Conservation (phyloP, 2,797 vertebrate species). For the Chiloscyllium punctatum region DNA sequence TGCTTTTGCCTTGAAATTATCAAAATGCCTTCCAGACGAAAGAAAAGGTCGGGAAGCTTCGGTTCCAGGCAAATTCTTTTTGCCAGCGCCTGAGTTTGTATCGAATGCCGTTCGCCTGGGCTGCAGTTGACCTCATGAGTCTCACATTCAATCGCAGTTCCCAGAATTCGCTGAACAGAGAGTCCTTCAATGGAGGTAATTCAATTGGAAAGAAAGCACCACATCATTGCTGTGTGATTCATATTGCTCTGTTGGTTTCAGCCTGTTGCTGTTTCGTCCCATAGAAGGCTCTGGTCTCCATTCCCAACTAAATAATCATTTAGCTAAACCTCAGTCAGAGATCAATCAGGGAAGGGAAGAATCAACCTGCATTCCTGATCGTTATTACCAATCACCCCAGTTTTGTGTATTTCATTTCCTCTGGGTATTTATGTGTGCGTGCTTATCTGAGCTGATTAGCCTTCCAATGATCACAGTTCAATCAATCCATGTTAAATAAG, state of each 20-base stretch:
- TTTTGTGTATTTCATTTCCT: not conserved
- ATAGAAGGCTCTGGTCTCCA: not conserved
- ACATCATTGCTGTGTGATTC: not conserved
- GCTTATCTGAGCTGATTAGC: not conserved
- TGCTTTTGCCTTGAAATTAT: not conserved
- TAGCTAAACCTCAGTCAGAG: not conserved
- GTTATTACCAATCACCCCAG: not conserved
- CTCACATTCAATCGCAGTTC: not conserved
- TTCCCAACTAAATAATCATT: not conserved
- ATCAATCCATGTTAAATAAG: not conserved
- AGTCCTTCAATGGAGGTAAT: not conserved
- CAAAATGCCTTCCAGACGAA: not conserved
- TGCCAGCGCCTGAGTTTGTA: not conserved
- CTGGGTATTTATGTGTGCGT: not conserved
- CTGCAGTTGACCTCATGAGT: not conserved
- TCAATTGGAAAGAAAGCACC: not conserved
- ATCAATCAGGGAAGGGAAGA: not conserved
- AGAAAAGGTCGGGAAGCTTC: slow-evolving; percentile 13
- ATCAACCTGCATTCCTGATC: not conserved
- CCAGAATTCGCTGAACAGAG: slow-evolving; percentile 8
- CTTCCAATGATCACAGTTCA: not conserved
- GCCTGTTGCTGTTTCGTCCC: too few relatives aligned
- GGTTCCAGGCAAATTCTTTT: slow-evolving; percentile 8
- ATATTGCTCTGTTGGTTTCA: not conserved
- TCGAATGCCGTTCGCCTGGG: slow-evolving; percentile 30